Conservation (phyloP, 2,113 vertebrate genomes). For the Polypterus senegalus region DNA sequence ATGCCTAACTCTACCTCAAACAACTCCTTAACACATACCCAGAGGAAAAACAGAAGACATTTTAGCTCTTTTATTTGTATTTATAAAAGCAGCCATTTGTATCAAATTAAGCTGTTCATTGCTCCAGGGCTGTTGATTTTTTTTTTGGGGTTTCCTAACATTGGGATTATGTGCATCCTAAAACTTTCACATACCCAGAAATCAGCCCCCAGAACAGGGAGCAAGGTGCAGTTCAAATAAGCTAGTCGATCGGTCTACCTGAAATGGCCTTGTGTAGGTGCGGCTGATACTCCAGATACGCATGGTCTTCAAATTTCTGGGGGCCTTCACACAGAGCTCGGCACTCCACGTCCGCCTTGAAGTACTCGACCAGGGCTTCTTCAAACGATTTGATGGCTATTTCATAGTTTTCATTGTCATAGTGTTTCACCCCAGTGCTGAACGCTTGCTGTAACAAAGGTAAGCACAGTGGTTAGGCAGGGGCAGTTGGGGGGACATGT, state of each 20-base stretch:
- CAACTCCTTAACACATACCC: no score
- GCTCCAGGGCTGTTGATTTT: no score
- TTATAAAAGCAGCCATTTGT: no score
- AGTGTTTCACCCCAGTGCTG: conserved; percentile 58
- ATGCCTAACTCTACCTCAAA: no score
- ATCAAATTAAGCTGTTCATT: no score
- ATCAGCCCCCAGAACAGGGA: no score
- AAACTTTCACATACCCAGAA: no score
- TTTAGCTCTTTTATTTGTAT: no score
- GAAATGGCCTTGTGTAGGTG: conserved; percentile 79
- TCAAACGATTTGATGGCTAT: conserved; percentile 64
- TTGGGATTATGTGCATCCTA: no score
- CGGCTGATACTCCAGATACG: conserved; percentile 63
- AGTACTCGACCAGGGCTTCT: conserved; percentile 69
- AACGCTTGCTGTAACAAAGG: conserved; percentile 61
- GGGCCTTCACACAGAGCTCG: conserved; percentile 73
- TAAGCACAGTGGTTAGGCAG: neutral
- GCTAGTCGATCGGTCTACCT: conserved; percentile 43
- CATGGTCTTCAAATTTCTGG: conserved; percentile 67
- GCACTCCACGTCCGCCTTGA: conserved; percentile 66
- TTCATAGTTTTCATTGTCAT: conserved; percentile 57
- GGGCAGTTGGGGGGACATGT: rapidly evolving
- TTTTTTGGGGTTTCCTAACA: no score
- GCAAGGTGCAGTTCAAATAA: no score
- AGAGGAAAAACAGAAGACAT: no score